Evolutionary conservation across 2,797 vertebrate genomes (phyloP), one percentile per base, ranked within the genome.

Genomic region (Salarias fasciatus): DNA sequence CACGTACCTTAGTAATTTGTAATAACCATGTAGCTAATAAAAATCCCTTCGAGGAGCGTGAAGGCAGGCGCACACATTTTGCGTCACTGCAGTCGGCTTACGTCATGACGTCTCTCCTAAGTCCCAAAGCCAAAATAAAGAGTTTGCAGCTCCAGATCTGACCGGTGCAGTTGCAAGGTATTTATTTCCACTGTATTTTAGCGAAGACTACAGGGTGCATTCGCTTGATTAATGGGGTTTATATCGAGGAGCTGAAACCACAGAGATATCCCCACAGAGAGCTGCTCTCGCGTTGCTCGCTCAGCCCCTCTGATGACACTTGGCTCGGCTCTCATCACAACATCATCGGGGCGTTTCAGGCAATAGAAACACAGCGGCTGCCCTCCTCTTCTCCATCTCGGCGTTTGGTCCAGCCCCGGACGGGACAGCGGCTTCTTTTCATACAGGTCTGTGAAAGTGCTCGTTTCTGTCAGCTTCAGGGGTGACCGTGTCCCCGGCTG

Each of bases 311-410:
- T 41, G 35, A 24, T 72, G 77, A 78, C 76, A 72, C 80, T 71
- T 62, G 35, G 67, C 59, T 77, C 64, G 79, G 58, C 47, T 68
- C 79, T 82, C 75, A 72, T 79, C 76, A 85, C 83, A 88, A 84
- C 86, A 87, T 76, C 85, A 88, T 69, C 74, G 63, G 84, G 89
- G 85, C 86, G 87, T 86, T 87, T 73, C 78, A 80, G 65, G 33
- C 82, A 62, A 62, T 45, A 60, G 10, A 46, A 48, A 42, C 29
- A 38, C 50, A 57, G 62, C 30, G 51, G 45, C 64, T 15, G 44
- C 5, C 41, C 18, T 11, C 12, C 31, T 64, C 76, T 63, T 76
- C 56, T 50, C 6, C 76, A 63, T 76, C 56, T 50, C 6, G 51
- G 72, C 72, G 49, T 57, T n/a, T 50, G 59, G 47, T 60, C 60